These are phyloP conservation scores for Rhingia campestris DNA, from an alignment of 2,888 invertebrate species.

Conservation along the genomic window DNA sequence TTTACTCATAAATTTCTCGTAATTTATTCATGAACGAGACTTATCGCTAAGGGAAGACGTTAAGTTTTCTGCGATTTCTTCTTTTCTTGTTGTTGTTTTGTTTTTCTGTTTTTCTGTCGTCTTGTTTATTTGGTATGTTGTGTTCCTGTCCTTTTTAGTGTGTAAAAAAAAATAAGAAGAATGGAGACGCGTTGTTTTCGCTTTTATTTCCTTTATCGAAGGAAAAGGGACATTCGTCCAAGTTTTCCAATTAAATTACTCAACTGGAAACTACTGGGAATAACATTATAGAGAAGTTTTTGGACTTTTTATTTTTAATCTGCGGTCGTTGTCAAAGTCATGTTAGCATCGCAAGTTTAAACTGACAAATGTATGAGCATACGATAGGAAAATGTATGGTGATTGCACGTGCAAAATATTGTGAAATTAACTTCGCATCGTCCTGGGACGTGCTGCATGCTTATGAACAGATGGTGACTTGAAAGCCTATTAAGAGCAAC, in stretches of 20 bases:
- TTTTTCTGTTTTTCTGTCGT: constrained; percentile 66
- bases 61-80: constrained; percentile 30
- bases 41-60: constrained; percentile 49
- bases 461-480: constrained; percentile 42
- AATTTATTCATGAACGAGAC: constrained; percentile 71
- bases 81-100: constrained; percentile 45
- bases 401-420: constrained; percentile 64
- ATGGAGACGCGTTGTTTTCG: constrained; percentile 29
- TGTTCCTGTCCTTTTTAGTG: constrained; percentile 35
- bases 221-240: constrained; percentile 57
- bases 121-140: constrained; percentile 67
- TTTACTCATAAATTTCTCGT: constrained; percentile 71
- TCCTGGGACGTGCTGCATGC: constrained; percentile 65
- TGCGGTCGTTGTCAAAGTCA: constrained; percentile 45
- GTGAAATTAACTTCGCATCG: constrained; percentile 62
- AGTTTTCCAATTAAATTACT: constrained; percentile 72
- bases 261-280: constrained; percentile 70
- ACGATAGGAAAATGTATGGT: background rate
- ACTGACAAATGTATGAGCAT: constrained; percentile 7
- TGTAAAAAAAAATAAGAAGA: constrained; percentile 14
- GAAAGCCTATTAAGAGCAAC: constrained; percentile 64
- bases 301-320: constrained; percentile 29
- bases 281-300: constrained; percentile 51
- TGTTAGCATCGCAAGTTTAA: constrained; percentile 37
- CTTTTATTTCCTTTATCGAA: constrained; percentile 41